A percentile compares a stretch with the other conserved stretches of the same genome.
phyloP scores from a whole-genome alignment of 2,888 invertebrate species.

The Oithona nana region DNA sequence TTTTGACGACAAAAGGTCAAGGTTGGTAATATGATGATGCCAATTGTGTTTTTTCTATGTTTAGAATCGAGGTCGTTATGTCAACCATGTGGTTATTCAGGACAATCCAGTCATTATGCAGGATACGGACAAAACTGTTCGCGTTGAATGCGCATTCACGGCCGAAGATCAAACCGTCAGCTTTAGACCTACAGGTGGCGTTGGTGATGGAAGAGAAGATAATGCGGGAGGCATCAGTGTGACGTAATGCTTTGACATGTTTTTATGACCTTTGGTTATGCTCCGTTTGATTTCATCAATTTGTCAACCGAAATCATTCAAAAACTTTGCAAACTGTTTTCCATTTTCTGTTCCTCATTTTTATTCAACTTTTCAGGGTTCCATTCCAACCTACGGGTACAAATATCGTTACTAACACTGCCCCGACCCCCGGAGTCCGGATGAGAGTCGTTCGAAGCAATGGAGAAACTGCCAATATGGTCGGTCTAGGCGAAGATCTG shows the following conservation, averaged over 20 bases:
- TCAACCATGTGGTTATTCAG: slow-evolving; percentile 32
- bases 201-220: slow-evolving; percentile 23
- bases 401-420: slow-evolving; percentile 31
- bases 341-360: too few relatives aligned
- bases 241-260: slow-evolving; percentile 26
- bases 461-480: slow-evolving; percentile 30
- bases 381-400: slow-evolving; percentile 28
- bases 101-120: slow-evolving; percentile 33
- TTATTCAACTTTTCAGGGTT: slow-evolving; percentile 23
- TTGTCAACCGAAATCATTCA: neutral
- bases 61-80: slow-evolving; percentile 28
- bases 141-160: slow-evolving; percentile 32
- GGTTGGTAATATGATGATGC: slow-evolving; percentile 1
- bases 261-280: slow-evolving; percentile 8
- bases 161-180: slow-evolving; percentile 31
- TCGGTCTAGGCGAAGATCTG: slow-evolving; percentile 31
- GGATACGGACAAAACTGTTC: slow-evolving; percentile 30
- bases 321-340: too few relatives aligned
- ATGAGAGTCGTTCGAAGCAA: slow-evolving; percentile 29
- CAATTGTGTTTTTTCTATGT: neutral
- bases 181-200: slow-evolving; percentile 24
- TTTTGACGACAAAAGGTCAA: neutral
- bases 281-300: neutral
- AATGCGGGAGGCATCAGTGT: slow-evolving; percentile 26
- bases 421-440: slow-evolving; percentile 30